Conservation (phyloP, 2,888 invertebrate genomes). For the Cotesia congregata region DNA sequence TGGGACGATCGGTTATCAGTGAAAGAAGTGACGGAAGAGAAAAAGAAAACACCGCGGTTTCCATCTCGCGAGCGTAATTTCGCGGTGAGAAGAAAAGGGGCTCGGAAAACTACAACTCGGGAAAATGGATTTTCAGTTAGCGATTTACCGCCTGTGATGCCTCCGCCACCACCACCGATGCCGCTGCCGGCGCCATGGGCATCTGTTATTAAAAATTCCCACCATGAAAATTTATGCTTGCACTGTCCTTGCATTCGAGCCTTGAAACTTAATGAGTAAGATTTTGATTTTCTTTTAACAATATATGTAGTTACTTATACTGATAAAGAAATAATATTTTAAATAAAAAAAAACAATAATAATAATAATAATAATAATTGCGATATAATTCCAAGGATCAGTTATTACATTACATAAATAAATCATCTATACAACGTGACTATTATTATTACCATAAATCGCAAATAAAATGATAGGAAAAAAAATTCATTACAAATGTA, state of each 20-base stretch:
- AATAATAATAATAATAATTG: conserved; percentile 15
- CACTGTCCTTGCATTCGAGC: conserved; percentile 36
- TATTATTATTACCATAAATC: conserved; percentile 4
- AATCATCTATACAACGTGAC: conserved; percentile 19
- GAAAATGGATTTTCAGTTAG: conserved; percentile 52
- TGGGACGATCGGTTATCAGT: conserved; percentile 64
- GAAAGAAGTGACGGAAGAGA: conserved; percentile 66
- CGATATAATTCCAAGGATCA: conserved; percentile 19
- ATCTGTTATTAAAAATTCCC: background rate
- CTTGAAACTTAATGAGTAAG: conserved; percentile 46
- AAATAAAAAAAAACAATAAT: background rate
- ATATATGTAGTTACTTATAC: background rate
- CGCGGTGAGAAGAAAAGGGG: conserved; percentile 75
- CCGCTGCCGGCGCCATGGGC: conserved; percentile 12
- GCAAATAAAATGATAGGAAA: background rate
- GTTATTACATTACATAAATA: conserved; percentile 6
- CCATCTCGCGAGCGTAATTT: conserved; percentile 79
- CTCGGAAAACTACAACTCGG: conserved; percentile 51
- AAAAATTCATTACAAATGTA: background rate
- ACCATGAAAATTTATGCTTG: conserved; percentile 28
- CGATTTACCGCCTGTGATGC: conserved; percentile 30
- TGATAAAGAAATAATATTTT: background rate
- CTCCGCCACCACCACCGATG: conserved; percentile 29
- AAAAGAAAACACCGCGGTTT: conserved; percentile 76
- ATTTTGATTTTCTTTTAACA: conserved; percentile 9